Evolutionary conservation across 2,113 vertebrate species (phyloP).

Genomic region (Tretioscincus oriximinensis): DNA sequence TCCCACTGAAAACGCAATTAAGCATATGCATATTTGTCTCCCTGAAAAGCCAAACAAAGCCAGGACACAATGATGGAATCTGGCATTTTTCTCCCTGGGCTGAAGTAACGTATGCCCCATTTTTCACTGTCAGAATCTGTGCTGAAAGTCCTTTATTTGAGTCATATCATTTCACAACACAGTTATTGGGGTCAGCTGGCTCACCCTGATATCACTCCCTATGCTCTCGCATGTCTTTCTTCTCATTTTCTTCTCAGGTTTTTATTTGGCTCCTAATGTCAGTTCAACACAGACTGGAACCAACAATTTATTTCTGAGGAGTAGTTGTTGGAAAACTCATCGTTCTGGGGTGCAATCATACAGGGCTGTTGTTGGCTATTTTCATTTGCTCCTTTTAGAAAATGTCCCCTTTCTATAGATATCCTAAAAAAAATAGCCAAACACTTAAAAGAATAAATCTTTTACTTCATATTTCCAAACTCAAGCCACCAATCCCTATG

Average conservation of each 20-base stretch:
- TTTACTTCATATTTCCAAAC: too few relatives aligned
- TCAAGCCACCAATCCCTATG: too few relatives aligned
- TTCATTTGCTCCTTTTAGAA: too few relatives aligned
- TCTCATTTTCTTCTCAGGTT: conserved; percentile 33
- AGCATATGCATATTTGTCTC: conserved; percentile 38
- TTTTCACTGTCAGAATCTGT: conserved; percentile 62
- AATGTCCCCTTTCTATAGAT: too few relatives aligned
- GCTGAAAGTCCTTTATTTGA: conserved; percentile 50
- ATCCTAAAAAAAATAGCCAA: too few relatives aligned
- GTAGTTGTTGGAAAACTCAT: conserved; percentile 18
- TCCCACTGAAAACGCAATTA: conserved; percentile 53
- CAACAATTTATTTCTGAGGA: conserved; percentile 24
- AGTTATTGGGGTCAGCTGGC: conserved; percentile 38
- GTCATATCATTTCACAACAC: conserved; percentile 46
- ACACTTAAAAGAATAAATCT: too few relatives aligned
- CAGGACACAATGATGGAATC: conserved; percentile 52
- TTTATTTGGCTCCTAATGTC: conserved; percentile 37
- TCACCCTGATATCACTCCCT: conserved; percentile 18
- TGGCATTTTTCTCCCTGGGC: conserved; percentile 49
- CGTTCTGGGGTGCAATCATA: conserved; percentile 15
- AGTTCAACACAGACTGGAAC: conserved; percentile 28
- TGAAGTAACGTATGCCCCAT: conserved; percentile 43
- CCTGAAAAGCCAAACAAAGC: conserved; percentile 54
- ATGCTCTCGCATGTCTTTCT: conserved; percentile 35
- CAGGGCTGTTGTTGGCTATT: conserved; percentile 8